Evolutionary conservation across 2,113 vertebrate species (phyloP).

Genomic region (Cyanoramphus novaezelandiae): DNA sequence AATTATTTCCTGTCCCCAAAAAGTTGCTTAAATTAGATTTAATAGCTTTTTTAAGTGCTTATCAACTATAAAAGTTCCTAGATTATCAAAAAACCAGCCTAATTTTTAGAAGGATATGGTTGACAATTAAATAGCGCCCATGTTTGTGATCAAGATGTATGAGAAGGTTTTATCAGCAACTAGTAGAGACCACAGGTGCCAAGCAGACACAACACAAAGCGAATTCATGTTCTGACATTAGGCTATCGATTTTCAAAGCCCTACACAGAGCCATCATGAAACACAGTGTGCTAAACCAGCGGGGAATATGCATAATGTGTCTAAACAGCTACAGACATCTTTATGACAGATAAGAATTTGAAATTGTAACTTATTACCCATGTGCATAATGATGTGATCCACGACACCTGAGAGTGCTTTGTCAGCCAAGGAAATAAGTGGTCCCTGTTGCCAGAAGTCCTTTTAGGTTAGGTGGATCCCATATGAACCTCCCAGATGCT

Average conservation of each 20-base stretch:
- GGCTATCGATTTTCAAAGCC: background rate
- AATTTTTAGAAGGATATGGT: background rate
- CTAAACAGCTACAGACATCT: background rate
- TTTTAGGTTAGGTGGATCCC: background rate
- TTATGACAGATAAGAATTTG: background rate
- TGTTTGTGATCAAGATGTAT: background rate
- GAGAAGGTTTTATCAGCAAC: background rate
- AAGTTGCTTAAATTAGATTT: background rate
- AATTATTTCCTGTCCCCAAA: background rate
- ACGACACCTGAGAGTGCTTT: rapidly evolving
- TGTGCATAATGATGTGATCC: background rate
- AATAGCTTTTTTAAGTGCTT: background rate
- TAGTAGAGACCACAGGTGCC: background rate
- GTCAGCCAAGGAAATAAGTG: background rate
- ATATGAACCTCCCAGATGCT: background rate
- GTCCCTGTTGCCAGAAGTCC: background rate
- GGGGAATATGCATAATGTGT: background rate
- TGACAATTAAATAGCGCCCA: background rate
- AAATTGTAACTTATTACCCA: background rate
- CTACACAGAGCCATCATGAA: background rate
- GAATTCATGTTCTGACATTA: background rate
- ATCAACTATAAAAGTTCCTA: background rate
- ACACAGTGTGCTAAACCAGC: background rate
- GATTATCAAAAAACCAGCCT: background rate
- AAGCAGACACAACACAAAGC: rapidly evolving